Evolutionary conservation across 2,113 vertebrate genomes (phyloP).

Genomic region (Rhadina sibilatrix): DNA sequence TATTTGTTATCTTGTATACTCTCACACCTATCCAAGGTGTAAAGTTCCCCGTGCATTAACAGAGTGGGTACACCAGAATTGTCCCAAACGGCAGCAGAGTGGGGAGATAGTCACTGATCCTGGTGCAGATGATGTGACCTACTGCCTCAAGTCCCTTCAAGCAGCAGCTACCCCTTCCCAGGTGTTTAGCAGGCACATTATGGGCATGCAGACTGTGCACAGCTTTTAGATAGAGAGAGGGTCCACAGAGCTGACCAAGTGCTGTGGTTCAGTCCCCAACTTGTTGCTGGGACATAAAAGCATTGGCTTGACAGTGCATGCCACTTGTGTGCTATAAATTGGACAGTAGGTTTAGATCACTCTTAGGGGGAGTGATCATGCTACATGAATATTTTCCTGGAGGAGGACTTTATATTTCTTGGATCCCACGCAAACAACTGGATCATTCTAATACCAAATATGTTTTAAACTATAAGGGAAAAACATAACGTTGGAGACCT

Average conservation of each 20-base stretch:
- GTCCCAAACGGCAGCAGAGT: neutral
- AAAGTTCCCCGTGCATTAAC: neutral
- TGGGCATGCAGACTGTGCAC: neutral
- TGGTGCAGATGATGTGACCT: neutral
- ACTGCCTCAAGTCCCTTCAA: neutral
- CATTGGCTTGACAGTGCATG: accelerated
- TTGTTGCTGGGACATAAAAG: neutral
- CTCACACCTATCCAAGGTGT: neutral
- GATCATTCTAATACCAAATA: neutral
- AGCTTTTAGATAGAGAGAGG: neutral
- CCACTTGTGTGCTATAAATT: neutral
- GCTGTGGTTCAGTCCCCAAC: neutral
- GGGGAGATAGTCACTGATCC: neutral
- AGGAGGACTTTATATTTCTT: neutral
- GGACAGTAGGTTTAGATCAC: neutral
- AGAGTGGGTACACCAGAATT: neutral
- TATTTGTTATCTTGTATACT: neutral
- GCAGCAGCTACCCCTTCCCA: neutral
- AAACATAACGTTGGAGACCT: neutral
- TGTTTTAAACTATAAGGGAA: neutral
- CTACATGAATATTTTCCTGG: neutral
- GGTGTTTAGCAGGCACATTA: neutral
- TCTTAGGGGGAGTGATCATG: neutral
- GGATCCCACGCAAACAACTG: neutral
- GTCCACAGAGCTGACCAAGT: neutral